These are phyloP conservation scores for Centropus bengalensis DNA, from an alignment of 2,113 vertebrate genomes.

Conservation along the genomic window DNA sequence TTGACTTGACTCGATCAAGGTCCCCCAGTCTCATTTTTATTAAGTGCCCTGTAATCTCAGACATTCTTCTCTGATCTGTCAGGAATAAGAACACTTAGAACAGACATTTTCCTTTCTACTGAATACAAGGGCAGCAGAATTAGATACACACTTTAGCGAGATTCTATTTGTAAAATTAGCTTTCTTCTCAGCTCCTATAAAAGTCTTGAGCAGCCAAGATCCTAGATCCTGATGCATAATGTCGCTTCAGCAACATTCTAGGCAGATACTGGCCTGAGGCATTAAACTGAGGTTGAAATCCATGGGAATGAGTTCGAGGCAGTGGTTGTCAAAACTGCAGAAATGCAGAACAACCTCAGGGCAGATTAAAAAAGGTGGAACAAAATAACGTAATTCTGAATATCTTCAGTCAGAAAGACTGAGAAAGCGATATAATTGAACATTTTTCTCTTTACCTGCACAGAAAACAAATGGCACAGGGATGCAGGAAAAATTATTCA, in stretches of 20 bases:
- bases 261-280: neutral
- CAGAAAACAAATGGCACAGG: neutral
- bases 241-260: neutral
- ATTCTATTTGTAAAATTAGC: neutral
- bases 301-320: neutral
- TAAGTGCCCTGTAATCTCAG: conserved; percentile 91
- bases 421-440: neutral
- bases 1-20: conserved; percentile 85
- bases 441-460: neutral
- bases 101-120: neutral
- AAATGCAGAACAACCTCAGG: neutral
- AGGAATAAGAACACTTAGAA: conserved; percentile 1
- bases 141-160: neutral
- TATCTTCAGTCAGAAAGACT: neutral
- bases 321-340: neutral
- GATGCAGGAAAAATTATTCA: neutral
- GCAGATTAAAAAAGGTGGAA: neutral
- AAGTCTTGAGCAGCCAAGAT: neutral
- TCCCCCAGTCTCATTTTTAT: conserved; percentile 94
- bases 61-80: conserved; percentile 95
- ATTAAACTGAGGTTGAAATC: neutral
- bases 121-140: neutral
- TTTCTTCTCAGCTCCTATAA: neutral
- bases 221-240: neutral
- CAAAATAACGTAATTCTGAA: neutral